Percentiles rank a stretch among this genome's conserved stretches.
phyloP scores from a whole-genome alignment of 2,113 vertebrate species.

The Conger conger region DNA sequence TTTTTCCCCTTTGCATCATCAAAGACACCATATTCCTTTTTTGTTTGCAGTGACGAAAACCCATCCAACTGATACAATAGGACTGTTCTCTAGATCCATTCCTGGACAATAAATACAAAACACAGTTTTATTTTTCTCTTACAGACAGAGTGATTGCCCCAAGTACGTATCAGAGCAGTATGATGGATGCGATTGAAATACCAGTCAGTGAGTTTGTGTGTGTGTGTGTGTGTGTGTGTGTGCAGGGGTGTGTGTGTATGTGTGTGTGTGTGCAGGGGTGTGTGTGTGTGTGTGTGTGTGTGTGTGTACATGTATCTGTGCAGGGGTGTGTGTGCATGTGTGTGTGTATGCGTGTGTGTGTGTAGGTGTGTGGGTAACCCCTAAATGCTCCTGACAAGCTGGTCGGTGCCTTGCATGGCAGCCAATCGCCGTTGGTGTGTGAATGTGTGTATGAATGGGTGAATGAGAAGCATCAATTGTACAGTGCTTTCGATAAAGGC shows the following conservation, averaged over 20 bases:
- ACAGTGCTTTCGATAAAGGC: no score
- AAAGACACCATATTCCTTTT: no score
- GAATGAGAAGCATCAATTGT: no score
- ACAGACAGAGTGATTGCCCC: background rate
- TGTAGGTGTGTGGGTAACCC: background rate
- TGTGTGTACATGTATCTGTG: conserved; percentile 12
- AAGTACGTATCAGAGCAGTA: background rate
- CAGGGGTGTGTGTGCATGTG: no score
- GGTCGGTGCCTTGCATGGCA: no score
- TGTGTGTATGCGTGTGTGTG: background rate
- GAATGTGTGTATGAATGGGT: conserved; percentile 28
- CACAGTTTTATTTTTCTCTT: background rate
- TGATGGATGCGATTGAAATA: background rate
- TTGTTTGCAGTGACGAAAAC: no score
- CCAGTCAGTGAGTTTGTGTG: no score
- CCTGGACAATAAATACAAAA: background rate
- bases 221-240: no score
- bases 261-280: conserved; percentile 28
- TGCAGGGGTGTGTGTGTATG: no score
- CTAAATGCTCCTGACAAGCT: no score
- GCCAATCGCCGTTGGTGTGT: background rate
- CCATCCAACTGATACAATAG: background rate
- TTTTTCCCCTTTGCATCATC: no score
- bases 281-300: conserved; percentile 29
- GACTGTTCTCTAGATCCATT: background rate